These are phyloP conservation scores for Acropternis orthonyx DNA, from an alignment of 2,797 vertebrate genomes.

Conservation along the genomic window DNA sequence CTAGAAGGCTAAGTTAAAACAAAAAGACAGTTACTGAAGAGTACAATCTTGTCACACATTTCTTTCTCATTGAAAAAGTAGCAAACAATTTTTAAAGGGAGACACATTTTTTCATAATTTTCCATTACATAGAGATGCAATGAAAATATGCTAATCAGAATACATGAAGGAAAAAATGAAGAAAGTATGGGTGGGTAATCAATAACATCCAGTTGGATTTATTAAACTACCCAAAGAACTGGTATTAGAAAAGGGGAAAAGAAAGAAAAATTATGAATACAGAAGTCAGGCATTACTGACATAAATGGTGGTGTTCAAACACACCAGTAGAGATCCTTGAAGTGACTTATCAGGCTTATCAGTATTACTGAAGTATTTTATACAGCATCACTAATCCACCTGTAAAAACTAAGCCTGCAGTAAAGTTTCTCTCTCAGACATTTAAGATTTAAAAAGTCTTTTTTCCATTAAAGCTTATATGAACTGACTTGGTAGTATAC, in stretches of 20 bases:
- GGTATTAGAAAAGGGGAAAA: background rate
- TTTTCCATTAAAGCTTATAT: background rate
- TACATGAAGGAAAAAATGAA: background rate
- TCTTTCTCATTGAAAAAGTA: background rate
- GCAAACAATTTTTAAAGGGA: background rate
- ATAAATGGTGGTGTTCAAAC: background rate
- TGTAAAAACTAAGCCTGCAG: background rate
- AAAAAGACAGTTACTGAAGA: background rate
- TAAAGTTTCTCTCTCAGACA: background rate
- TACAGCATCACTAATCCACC: background rate
- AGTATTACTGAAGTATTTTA: background rate
- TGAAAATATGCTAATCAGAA: background rate
- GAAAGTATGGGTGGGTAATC: background rate
- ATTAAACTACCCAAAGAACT: background rate
- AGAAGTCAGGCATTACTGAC: background rate
- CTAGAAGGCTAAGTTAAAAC: background rate
- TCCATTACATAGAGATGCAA: background rate
- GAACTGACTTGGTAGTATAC: background rate
- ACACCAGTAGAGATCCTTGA: background rate
- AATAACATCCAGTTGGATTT: background rate
- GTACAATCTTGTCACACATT: background rate
- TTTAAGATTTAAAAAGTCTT: background rate
- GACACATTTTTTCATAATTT: background rate
- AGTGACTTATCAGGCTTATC: background rate
- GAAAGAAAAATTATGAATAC: background rate